Evolutionary conservation across 2,797 vertebrate genomes (phyloP).

Genomic region (Babyrousa celebensis): DNA sequence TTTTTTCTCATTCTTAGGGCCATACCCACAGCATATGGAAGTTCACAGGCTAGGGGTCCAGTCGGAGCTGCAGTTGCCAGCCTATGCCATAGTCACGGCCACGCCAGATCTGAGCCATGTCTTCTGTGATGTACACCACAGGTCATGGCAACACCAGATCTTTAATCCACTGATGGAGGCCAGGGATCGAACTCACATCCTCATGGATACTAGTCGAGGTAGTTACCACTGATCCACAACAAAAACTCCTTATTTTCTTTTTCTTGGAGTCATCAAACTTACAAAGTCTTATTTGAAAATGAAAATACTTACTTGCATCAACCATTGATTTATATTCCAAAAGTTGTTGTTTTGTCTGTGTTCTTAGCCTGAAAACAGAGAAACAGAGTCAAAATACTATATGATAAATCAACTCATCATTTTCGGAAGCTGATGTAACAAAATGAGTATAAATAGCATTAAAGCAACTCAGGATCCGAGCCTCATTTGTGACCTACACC

Average conservation of each 20-base stretch:
- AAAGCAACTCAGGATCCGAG: not conserved
- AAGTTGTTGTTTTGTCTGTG: slow-evolving; percentile 89
- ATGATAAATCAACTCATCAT: slow-evolving; percentile 24
- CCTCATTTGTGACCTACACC: not conserved
- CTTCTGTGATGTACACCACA: too few relatives aligned
- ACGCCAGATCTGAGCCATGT: too few relatives aligned
- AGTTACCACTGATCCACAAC: too few relatives aligned
- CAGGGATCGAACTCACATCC: too few relatives aligned
- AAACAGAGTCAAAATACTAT: not conserved
- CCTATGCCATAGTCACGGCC: too few relatives aligned
- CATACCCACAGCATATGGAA: too few relatives aligned
- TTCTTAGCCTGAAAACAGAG: slow-evolving; percentile 82
- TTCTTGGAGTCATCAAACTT: slow-evolving; percentile 4
- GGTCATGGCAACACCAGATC: too few relatives aligned
- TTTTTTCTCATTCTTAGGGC: not conserved
- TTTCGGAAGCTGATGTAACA: not conserved
- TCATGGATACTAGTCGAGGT: too few relatives aligned
- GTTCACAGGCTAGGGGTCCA: too few relatives aligned
- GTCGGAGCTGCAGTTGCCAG: too few relatives aligned
- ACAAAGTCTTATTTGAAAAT: slow-evolving; percentile 57
- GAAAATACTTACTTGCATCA: slow-evolving; percentile 82
- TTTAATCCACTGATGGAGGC: too few relatives aligned
- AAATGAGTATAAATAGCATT: slow-evolving; percentile 31
- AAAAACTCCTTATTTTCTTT: slow-evolving; percentile 24
- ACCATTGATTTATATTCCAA: slow-evolving; percentile 80